Evolutionary conservation across 2,888 invertebrate species (phyloP).

Genomic region (Lithodes maja): DNA sequence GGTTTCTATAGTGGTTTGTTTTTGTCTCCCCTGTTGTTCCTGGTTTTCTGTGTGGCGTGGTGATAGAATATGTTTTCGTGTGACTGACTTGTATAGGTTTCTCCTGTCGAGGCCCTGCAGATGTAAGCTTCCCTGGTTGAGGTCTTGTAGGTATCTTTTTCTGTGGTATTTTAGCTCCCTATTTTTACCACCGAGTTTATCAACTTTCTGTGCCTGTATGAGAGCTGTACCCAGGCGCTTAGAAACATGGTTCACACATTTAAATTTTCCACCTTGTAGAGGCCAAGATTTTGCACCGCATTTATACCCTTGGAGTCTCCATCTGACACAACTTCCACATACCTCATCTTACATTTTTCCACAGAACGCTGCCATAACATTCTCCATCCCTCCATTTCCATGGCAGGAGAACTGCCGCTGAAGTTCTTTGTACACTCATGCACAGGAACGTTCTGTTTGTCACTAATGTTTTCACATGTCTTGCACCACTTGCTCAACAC

Average conservation of each 20-base stretch:
- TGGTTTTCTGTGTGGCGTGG: too few relatives aligned
- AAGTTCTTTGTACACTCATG: conserved; percentile 45
- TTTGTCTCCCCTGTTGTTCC: too few relatives aligned
- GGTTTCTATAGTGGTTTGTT: too few relatives aligned
- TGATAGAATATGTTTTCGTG: too few relatives aligned
- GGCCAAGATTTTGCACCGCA: conserved; percentile 1
- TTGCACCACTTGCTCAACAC: conserved; percentile 42
- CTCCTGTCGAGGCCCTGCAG: too few relatives aligned
- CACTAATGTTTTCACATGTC: not conserved
- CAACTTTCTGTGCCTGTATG: not conserved
- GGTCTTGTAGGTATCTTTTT: too few relatives aligned
- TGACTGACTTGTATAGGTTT: too few relatives aligned
- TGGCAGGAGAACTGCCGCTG: conserved; percentile 39
- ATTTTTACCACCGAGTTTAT: not conserved
- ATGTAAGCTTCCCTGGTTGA: too few relatives aligned
- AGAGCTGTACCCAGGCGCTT: conserved; percentile 30
- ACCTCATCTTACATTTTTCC: conserved; percentile 35
- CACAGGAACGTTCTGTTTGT: not conserved
- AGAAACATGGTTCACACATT: conserved; percentile 31
- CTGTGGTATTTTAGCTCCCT: too few relatives aligned
- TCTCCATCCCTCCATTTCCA: conserved; percentile 35
- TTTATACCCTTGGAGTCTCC: conserved; percentile 33
- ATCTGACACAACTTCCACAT: conserved; percentile 26
- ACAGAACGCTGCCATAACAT: conserved; percentile 26
- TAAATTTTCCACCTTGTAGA: conserved; percentile 22